Evolutionary conservation across 2,888 invertebrate species (phyloP), one percentile per base, ranked within the genome.

Genomic region (Zonitis immaculata): DNA sequence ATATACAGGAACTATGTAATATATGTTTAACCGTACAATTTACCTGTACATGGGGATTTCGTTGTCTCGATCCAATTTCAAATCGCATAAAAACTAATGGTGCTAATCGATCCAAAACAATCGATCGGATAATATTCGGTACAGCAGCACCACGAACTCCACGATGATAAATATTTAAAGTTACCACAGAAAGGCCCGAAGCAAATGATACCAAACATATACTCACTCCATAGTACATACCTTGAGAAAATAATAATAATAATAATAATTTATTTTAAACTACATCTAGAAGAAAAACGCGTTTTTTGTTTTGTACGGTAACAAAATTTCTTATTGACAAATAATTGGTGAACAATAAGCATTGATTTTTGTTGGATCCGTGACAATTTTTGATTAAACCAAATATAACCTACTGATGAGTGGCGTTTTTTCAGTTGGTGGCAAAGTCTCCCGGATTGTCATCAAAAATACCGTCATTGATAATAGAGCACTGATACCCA

Each of bases 401-500:
- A n/a, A n/a, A n/a, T n/a, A n/a, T n/a, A n/a, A 80, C 85, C 85
- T 79, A 91, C 91, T 90, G 63, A 91, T 91, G 44, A 91, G 79
- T 1, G 91, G 91, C 7, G 91, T 89, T 72, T 91, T 91, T 72
- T 91, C 91, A 0, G 91, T 91, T 0, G 91, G 91, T 11, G 91
- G 91, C 63, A 91, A 77, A 12, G 89, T 90, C 70, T 91, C 91
- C 57, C 91, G 79, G 51, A 91, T 91, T 42, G 91, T 88, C 90
- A 91, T 91, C 58, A 91, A 80, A 75, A 91, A 91, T 28, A 91
- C 91, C 0, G 91, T 91, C 87, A 91, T 91, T 18, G 90, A 90
- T 11, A 91, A 80, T n/a, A 91, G 80, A 4, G 91, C 91, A 65
- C 90, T 90, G 68, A 91, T 91, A 20, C 91, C 91, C 20, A 91